Conservation (phyloP, 1,140 invertebrate species). For the Phenacoccus solenopsis region DNA sequence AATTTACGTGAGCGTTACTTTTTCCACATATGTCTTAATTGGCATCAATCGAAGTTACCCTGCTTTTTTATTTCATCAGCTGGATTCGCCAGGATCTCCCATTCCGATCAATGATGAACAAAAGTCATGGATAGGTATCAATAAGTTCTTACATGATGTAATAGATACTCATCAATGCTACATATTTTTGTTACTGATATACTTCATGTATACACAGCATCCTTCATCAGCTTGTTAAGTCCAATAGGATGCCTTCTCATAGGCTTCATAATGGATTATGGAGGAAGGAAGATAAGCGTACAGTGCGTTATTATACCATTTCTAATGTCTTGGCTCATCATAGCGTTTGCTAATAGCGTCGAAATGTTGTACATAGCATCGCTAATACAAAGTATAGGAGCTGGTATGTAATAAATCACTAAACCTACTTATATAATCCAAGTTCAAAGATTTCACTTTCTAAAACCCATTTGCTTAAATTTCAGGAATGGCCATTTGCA, state of each 20-base stretch:
- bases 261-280: neutral
- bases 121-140: constrained; percentile 21
- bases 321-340: neutral
- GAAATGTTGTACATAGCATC: neutral
- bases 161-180: no score
- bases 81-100: neutral
- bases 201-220: neutral
- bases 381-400: neutral
- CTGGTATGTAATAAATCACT: neutral
- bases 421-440: neutral
- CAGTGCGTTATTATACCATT: neutral
- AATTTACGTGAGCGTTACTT: neutral
- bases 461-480: neutral
- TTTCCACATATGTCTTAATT: neutral
- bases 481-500: constrained; percentile 10
- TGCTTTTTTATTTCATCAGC: constrained; percentile 12
- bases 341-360: neutral
- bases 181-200: no score
- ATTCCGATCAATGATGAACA: neutral
- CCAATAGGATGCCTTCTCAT: neutral
- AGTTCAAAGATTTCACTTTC: no score
- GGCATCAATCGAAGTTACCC: neutral
- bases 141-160: no score
- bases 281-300: neutral
- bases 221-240: neutral